These are phyloP conservation scores for Drosophila birchii DNA, from an alignment of 2,888 invertebrate species.

Conservation along the genomic window DNA sequence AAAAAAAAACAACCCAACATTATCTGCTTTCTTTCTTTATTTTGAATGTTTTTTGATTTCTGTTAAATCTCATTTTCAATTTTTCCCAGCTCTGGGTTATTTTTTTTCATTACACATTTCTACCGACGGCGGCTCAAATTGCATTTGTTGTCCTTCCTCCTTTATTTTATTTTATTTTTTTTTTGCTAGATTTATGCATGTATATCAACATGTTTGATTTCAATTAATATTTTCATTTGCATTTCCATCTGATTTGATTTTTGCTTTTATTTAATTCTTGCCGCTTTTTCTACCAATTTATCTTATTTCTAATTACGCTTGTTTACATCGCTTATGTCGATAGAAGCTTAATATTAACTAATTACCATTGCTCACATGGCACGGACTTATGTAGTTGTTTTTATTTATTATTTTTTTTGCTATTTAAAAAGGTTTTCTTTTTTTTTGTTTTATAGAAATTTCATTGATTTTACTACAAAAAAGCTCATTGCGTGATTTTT, in stretches of 20 bases:
- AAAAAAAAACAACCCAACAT: neutral
- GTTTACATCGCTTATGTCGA: constrained; percentile 48
- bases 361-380: constrained; percentile 37
- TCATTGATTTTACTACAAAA: constrained; percentile 55
- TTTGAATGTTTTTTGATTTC: constrained; percentile 48
- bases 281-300: constrained; percentile 42
- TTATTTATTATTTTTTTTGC: neutral
- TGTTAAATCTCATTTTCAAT: constrained; percentile 40
- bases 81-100: constrained; percentile 33
- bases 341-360: constrained; percentile 66
- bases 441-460: constrained; percentile 17
- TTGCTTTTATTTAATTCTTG: constrained; percentile 7
- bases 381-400: constrained; percentile 29
- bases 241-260: constrained; percentile 47
- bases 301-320: constrained; percentile 52
- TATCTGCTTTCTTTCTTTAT: constrained; percentile 51
- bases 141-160: constrained; percentile 32
- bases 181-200: constrained; percentile 40
- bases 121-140: constrained; percentile 26
- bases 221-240: constrained; percentile 46
- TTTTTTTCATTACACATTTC: constrained; percentile 39
- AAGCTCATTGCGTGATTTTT: constrained; percentile 66
- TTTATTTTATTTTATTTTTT: neutral
- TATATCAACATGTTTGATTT: constrained; percentile 44
- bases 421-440: constrained; percentile 18